phyloP scores from a whole-genome alignment of 2,797 vertebrate species.

The Hypotaenidia okinawae region DNA sequence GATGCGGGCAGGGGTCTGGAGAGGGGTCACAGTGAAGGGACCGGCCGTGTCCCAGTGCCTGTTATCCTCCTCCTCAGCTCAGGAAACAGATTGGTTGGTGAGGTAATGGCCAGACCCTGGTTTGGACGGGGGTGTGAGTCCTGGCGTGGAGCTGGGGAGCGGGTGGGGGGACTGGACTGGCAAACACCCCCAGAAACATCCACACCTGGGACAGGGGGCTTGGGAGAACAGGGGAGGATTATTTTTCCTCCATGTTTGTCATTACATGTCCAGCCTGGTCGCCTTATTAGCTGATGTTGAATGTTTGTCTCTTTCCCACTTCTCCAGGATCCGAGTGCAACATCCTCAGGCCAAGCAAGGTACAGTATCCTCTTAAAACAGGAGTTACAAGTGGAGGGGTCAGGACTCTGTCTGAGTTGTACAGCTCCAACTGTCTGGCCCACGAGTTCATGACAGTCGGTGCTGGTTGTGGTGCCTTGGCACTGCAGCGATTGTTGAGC shows the following conservation, averaged over 20 bases:
- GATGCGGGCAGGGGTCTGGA: neutral
- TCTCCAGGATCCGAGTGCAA: constrained; percentile 43
- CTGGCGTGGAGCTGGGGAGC: neutral
- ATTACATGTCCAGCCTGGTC: neutral
- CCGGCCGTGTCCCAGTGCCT: fast-evolving
- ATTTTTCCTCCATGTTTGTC: neutral
- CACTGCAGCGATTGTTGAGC: fast-evolving
- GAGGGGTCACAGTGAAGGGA: neutral
- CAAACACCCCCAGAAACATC: neutral
- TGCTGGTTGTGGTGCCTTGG: fast-evolving
- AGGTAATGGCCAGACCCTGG: neutral
- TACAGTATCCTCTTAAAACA: constrained; percentile 3
- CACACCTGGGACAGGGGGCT: neutral
- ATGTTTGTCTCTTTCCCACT: neutral
- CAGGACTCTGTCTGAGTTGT: neutral
- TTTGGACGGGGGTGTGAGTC: neutral
- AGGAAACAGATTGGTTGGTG: neutral
- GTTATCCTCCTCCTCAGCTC: fast-evolving
- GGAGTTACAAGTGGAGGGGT: neutral
- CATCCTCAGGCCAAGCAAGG: constrained; percentile 62
- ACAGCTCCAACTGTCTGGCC: neutral
- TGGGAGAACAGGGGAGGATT: neutral
- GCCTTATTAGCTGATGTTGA: neutral
- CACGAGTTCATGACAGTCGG: fast-evolving
- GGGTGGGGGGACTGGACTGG: neutral